Base-by-base conservation (phyloP, 2,113 vertebrate genomes). In the Trogon melanurus region DNA sequence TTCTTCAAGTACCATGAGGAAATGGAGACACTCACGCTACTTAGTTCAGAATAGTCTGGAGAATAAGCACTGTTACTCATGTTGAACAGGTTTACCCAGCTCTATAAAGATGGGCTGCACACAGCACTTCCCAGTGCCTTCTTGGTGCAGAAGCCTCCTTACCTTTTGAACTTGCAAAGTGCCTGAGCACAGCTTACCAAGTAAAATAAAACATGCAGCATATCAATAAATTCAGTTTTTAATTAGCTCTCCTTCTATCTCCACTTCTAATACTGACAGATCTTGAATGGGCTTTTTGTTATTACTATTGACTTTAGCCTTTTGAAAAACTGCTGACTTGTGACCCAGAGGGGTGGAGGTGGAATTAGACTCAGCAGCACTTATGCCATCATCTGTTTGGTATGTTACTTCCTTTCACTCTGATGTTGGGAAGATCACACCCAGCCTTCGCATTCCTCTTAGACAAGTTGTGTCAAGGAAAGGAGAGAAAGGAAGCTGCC, bases 331-430 rank as follows among this genome's bases (percentile, higher is more conserved):
- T 96, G 96, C 95, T 90, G 91, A 97, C 96, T 84, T 61, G 85
- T 94, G 96, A 96, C 93, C 96, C 83, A 65, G 70, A 94, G 95
- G 95, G 98, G 98, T 89, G 97, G 98, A 97, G 97, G 66, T 82
- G 54, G 94, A 97, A 93, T 96, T 90, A 90, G 67, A 95, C 85
- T 91, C 95, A 97, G 85, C 87, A 54, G 94, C 75, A 93, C 73
- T 72, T 44, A 89, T 85, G 71, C 54, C 51, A 91, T 98, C 97
- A 98, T 95, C 93, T 93, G 72, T 96, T 97, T 96, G 98, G 98
- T 96, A 98, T 98, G 98, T 72, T 81, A 93, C 95, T 98, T 98
- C 98, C 97, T 98, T 97, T 98, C 96, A 91, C 97, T 95, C 94
- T 97, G 94, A 67, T 47, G 79, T 84, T 95, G 97, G 97, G 97